Conservation (phyloP, 2,113 vertebrate species). For the Holacanthus passer region DNA sequence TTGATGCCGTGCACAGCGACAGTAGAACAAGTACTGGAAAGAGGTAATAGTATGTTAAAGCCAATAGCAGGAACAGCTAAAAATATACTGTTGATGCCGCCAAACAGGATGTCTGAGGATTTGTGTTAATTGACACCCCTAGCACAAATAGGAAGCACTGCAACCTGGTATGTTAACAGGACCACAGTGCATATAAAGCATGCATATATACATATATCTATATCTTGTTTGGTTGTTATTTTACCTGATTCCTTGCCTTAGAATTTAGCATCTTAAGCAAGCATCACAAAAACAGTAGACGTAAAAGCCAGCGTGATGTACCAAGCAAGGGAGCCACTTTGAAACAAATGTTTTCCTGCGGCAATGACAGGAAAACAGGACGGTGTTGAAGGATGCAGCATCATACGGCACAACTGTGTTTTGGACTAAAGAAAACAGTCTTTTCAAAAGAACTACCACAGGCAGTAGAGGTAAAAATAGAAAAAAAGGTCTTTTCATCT, state of each 20-base stretch:
- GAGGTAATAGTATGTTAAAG: not conserved
- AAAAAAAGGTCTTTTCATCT: not conserved
- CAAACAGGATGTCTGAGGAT: not conserved
- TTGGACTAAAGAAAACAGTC: conserved; percentile 5
- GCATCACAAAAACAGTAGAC: not conserved
- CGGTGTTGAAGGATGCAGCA: not conserved
- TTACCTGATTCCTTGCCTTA: not conserved
- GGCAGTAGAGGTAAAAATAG: conserved; percentile 38
- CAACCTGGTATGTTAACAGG: not conserved
- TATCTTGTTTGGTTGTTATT: not conserved
- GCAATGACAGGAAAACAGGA: conserved; percentile 18
- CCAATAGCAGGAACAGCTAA: not conserved
- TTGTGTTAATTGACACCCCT: not conserved
- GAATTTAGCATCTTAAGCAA: not conserved
- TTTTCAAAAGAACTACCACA: not conserved
- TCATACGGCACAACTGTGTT: not conserved
- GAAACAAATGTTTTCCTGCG: conserved; percentile 19
- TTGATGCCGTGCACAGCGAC: conserved; percentile 13
- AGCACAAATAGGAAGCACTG: not conserved
- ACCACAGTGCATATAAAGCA: not conserved
- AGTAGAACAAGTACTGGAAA: not conserved
- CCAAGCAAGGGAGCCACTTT: not conserved
- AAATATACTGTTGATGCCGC: not conserved
- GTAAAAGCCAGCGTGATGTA: not conserved
- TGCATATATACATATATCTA: too few species aligned